phyloP scores from a whole-genome alignment of 2,113 vertebrate species.

The Leucopternis melanops region DNA sequence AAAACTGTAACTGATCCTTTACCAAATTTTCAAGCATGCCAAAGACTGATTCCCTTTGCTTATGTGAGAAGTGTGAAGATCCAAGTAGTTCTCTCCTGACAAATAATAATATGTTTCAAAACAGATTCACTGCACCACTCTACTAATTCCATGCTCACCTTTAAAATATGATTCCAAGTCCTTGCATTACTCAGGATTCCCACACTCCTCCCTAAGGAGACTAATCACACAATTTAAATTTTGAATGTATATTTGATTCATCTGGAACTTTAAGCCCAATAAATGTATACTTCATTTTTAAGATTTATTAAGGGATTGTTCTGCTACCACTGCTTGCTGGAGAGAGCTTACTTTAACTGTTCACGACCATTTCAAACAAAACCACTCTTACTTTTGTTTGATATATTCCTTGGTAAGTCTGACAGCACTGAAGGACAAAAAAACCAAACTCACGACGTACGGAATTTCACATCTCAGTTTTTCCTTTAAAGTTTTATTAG shows the following conservation, averaged over 20 bases:
- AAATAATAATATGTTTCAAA: neutral
- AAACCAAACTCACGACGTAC: neutral
- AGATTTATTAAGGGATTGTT: neutral
- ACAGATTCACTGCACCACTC: neutral
- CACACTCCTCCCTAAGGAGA: neutral
- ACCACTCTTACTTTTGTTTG: neutral
- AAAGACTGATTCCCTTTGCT: neutral
- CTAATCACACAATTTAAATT: neutral
- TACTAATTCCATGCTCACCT: neutral
- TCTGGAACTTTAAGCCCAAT: neutral
- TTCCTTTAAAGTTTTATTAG: neutral
- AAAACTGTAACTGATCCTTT: neutral
- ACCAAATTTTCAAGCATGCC: neutral
- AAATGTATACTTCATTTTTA: neutral
- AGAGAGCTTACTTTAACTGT: neutral
- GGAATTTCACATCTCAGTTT: neutral
- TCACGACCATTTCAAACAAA: neutral
- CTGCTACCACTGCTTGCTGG: neutral
- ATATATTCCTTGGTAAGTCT: neutral
- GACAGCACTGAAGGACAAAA: neutral
- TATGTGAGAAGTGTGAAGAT: neutral
- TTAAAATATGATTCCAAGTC: neutral
- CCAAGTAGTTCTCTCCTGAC: neutral
- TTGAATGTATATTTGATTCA: neutral
- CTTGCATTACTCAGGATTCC: neutral